Percentiles rank a stretch among this genome's conserved stretches.
These are phyloP conservation scores for Meloe dianella DNA, from an alignment of 2,888 invertebrate species.

Conservation along the genomic window DNA sequence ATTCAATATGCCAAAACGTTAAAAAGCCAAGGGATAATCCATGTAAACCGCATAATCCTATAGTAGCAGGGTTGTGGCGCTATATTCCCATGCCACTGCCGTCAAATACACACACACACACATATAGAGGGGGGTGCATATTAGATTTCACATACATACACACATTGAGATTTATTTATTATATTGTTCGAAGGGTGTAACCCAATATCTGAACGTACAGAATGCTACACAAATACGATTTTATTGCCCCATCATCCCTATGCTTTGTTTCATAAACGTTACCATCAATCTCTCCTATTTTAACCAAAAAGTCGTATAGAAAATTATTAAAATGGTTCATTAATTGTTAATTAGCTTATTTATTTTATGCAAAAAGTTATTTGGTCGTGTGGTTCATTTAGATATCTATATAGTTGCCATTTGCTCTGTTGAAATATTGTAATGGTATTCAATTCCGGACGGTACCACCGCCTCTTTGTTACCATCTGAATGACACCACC, in stretches of 20 bases:
- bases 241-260: constrained; percentile 44
- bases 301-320: background rate
- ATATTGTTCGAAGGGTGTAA: constrained; percentile 55
- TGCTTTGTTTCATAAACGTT: constrained; percentile 26
- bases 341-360: too few species aligned
- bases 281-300: constrained; percentile 6
- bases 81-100: constrained; percentile 26
- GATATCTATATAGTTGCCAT: background rate
- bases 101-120: constrained; percentile 18
- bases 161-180: constrained; percentile 55
- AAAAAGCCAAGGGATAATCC: constrained; percentile 57
- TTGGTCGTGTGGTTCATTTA: too few species aligned
- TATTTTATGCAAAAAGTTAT: too few species aligned
- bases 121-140: constrained; percentile 55
- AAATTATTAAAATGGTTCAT: too few species aligned
- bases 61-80: constrained; percentile 40
- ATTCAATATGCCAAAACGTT: constrained; percentile 56
- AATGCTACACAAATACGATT: constrained; percentile 53
- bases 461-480: constrained; percentile 54
- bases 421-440: background rate
- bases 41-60: constrained; percentile 58
- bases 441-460: constrained; percentile 44
- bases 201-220: constrained; percentile 53
- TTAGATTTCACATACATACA: constrained; percentile 46
- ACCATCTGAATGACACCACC: constrained; percentile 59